Evolutionary conservation across 2,888 invertebrate genomes (phyloP).

Genomic region (Strigamia transsilvanica): DNA sequence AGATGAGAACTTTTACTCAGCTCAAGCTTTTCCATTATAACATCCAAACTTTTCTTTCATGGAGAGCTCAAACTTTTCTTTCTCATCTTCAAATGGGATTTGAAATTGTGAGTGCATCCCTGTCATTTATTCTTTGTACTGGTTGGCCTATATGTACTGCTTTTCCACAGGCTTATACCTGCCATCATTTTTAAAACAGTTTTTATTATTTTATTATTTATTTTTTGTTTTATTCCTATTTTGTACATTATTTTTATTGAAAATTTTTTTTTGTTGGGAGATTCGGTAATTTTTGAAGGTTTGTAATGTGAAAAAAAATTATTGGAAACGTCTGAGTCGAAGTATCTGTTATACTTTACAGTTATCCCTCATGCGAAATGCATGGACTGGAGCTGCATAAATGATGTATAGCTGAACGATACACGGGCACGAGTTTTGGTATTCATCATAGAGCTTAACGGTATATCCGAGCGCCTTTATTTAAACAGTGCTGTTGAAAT

Average conservation of each 20-base stretch:
- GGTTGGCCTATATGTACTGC: background rate
- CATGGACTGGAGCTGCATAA: conserved; percentile 38
- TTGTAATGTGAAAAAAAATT: background rate
- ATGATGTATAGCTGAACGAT: conserved; percentile 23
- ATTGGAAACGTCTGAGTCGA: background rate
- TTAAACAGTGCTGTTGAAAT: conserved; percentile 6
- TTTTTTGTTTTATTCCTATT: background rate
- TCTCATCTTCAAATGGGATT: conserved; percentile 32
- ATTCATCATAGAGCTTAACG: background rate
- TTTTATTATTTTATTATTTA: background rate
- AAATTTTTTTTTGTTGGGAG: background rate
- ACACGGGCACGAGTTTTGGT: background rate
- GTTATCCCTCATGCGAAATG: conserved; percentile 42
- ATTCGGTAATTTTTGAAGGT: background rate
- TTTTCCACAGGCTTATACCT: background rate
- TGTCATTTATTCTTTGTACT: conserved; percentile 10
- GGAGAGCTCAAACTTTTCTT: conserved; percentile 36
- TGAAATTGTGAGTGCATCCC: conserved; percentile 37
- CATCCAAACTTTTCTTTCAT: conserved; percentile 43
- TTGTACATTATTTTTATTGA: background rate
- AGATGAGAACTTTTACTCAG: conserved; percentile 13
- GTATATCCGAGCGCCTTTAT: conserved; percentile 6
- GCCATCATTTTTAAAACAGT: background rate
- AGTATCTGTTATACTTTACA: conserved; percentile 12
- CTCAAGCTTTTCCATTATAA: conserved; percentile 35